phyloP scores from a whole-genome alignment of 2,888 invertebrate species.

The Drosophila melanosoma region DNA sequence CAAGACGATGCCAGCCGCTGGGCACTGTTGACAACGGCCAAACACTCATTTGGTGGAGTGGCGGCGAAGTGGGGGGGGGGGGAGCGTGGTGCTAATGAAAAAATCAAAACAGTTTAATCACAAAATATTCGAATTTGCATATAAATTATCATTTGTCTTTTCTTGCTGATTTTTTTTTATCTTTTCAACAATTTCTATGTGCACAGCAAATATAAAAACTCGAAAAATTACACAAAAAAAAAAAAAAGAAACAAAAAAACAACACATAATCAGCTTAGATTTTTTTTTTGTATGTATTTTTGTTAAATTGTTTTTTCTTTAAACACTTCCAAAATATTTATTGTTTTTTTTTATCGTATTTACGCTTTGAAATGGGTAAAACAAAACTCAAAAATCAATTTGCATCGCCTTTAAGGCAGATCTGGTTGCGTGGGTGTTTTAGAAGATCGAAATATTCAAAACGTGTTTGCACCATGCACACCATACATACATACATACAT shows the following conservation, averaged over 20 bases:
- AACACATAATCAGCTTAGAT: constrained; percentile 66
- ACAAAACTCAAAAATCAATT: constrained; percentile 45
- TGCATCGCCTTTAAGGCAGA: constrained; percentile 46
- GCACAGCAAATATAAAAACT: constrained; percentile 34
- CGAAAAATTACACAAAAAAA: constrained; percentile 6
- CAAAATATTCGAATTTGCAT: constrained; percentile 73
- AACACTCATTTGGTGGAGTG: not conserved
- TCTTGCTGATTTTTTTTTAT: not conserved
- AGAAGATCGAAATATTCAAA: constrained; percentile 30
- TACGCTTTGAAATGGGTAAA: constrained; percentile 8
- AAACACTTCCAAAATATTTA: constrained; percentile 12
- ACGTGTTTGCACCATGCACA: constrained; percentile 36
- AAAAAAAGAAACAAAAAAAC: constrained; percentile 6
- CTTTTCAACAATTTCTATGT: constrained; percentile 50
- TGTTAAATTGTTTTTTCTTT: constrained; percentile 26
- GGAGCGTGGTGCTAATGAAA: constrained; percentile 64
- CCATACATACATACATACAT: not conserved
- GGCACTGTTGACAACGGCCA: constrained; percentile 33
- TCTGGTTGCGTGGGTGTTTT: constrained; percentile 43
- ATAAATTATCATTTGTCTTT: constrained; percentile 62
- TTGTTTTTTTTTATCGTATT: constrained; percentile 5
- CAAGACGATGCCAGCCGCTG: constrained; percentile 41
- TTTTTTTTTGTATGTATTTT: constrained; percentile 8
- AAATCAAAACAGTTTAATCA: constrained; percentile 75
- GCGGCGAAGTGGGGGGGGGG: constrained; percentile 4